Evolutionary conservation across 2,113 vertebrate species (phyloP), one percentile per base, ranked within the genome.

Genomic region (Romanogobio albipinnatus): DNA sequence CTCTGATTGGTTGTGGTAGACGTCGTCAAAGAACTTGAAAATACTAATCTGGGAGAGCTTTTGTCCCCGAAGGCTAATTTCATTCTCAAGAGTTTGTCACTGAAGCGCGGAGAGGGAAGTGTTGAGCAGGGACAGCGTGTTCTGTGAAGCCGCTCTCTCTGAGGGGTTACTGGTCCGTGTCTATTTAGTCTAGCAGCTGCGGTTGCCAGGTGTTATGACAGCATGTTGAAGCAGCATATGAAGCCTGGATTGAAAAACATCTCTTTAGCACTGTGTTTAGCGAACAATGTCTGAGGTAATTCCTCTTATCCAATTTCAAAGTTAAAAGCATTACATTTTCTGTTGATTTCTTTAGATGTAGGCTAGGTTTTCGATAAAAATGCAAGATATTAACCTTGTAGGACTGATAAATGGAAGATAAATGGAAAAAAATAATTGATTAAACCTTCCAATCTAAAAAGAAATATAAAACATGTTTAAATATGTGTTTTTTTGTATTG

Each of bases 231-330:
- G 11, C 43, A 10, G 66, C 24, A 62, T 82, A 59, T 76, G 51
- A 77, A 62, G 78, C 24, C 82, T 47, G 39, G 43, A n/a, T 58
- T 7, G 45, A 76, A 66, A 84, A 76, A 59, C 45, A 26, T 71
- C 47, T 24, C 26, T 73, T 51, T 81, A 84, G 29, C 36, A 47
- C 59, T 15, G 77, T 47, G 70, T 86, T 90, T 87, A 85, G 79
- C 39, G 84, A 74, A 83, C 51, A 19, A 56, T 81, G 82, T 90
- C 47, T 74, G 43, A 49, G 43, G 84, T 87, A 87, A 90, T 86
- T 82, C 24, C 88, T 86, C 90, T 87, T 53, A 90, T 82, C 82
- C 88, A 88, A 93, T 94, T 88, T 89, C 36, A 80, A 90, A 92
- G 86, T 90, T 90, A 87, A 87, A 87, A 89, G 86, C 82, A 39